Evolutionary conservation across 2,888 invertebrate species (phyloP).

Genomic region (Oscheius sp.): DNA sequence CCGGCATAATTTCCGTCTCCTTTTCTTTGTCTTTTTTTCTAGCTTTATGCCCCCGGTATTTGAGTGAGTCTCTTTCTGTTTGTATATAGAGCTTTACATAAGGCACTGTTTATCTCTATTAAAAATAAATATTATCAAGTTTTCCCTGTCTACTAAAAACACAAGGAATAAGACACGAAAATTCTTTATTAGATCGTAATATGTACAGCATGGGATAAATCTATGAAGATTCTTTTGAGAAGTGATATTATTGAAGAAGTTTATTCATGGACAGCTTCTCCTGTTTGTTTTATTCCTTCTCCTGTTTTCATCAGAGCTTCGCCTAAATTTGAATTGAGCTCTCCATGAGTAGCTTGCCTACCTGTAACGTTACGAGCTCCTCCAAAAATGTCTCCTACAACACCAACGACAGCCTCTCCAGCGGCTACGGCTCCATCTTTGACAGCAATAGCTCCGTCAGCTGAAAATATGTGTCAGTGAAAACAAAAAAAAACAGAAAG

Average conservation of each 20-base stretch:
- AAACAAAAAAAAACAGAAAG: no score
- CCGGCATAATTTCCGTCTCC: background rate
- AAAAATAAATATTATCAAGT: background rate
- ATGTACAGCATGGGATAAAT: slow-evolving; percentile 12
- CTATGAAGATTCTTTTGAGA: slow-evolving; percentile 4
- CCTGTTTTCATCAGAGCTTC: slow-evolving; percentile 9
- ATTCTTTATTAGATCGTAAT: slow-evolving; percentile 9
- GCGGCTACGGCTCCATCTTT: slow-evolving; percentile 29
- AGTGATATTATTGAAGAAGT: background rate
- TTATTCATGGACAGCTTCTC: slow-evolving; percentile 32
- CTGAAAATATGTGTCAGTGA: background rate
- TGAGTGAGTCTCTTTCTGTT: slow-evolving; percentile 23
- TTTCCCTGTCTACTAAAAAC: background rate
- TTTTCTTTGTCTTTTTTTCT: background rate
- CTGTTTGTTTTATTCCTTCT: slow-evolving; percentile 34
- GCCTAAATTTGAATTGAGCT: background rate
- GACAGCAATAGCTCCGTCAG: slow-evolving; percentile 16
- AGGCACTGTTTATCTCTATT: slow-evolving; percentile 14
- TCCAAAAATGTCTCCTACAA: slow-evolving; percentile 35
- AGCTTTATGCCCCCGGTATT: slow-evolving; percentile 34
- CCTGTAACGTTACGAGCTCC: slow-evolving; percentile 34
- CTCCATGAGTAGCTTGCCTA: background rate
- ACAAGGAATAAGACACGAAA: background rate
- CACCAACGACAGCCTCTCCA: slow-evolving; percentile 31
- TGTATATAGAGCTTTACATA: slow-evolving; percentile 35